phyloP scores from a whole-genome alignment of 1,140 invertebrate genomes.

The Drosophila parvula region DNA sequence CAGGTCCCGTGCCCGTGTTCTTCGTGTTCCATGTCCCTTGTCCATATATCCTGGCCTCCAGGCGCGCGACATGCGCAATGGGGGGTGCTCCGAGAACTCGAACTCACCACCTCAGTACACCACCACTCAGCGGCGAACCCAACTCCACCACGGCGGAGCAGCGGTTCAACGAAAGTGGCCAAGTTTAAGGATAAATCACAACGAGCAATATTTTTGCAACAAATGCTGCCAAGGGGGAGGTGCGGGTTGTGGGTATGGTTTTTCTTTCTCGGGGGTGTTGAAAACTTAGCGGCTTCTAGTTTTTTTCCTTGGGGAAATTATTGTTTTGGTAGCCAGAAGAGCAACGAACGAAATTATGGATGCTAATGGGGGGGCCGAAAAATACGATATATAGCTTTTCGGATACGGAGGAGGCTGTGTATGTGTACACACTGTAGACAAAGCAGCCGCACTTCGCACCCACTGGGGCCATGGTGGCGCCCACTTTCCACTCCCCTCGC shows the following conservation, averaged over 20 bases:
- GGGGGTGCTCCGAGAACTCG: background rate
- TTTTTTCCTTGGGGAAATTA: constrained; percentile 35
- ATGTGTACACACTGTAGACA: constrained; percentile 46
- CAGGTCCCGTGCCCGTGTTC: constrained; percentile 20
- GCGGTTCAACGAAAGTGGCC: constrained; percentile 55
- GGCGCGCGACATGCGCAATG: constrained; percentile 64
- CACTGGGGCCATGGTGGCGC: constrained; percentile 57
- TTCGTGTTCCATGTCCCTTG: constrained; percentile 7
- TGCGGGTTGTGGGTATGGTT: constrained; percentile 18
- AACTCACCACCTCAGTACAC: constrained; percentile 42
- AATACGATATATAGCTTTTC: constrained; percentile 31
- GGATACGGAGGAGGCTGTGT: constrained; percentile 27
- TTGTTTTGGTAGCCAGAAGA: constrained; percentile 45
- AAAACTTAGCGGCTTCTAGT: constrained; percentile 17
- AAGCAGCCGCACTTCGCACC: constrained; percentile 71
- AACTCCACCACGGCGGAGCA: constrained; percentile 34
- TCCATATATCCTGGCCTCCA: constrained; percentile 58
- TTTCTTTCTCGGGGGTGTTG: constrained; percentile 16
- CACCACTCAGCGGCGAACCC: constrained; percentile 1
- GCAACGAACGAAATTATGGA: constrained; percentile 61
- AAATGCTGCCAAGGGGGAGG: constrained; percentile 20
- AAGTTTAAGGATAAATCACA: constrained; percentile 81
- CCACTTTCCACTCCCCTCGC: constrained; percentile 28
- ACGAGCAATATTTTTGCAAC: constrained; percentile 59
- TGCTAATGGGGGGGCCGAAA: constrained; percentile 43